Evolutionary conservation across 2,888 invertebrate species (phyloP), one percentile per base, ranked within the genome.

Genomic region (Ferrisia virgata): DNA sequence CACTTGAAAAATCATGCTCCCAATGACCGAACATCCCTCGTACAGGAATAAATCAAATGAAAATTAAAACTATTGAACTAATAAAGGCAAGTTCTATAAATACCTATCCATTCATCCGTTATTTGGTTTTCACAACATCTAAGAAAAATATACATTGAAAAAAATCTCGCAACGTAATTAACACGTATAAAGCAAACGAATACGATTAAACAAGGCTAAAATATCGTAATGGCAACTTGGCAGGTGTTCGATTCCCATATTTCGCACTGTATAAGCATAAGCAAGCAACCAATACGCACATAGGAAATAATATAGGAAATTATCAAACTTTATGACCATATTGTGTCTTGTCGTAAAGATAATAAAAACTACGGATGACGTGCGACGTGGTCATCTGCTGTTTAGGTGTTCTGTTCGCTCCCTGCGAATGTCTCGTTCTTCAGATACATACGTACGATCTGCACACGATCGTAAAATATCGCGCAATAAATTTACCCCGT

Each of bases 401-500:
- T 72, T 72, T 72, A 33, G 72, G 31, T 33, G n/a, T 2, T 53
- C 4, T n/a, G 2, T 18, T 31, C 72, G 72, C 6, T n/a, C 5
- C 15, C 22, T 5, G 39, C 11, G 39, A 5, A 25, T 28, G 18
- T 13, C 25, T 25, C 8, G 25, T 43, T 2, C 8, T 2, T 13
- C 58, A 25, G 39, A 39, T 8, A 39, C 11, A n/a, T n/a, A 18
- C 18, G 47, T 18, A 18, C 18, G n/a, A 6, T 36, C 4, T 47
- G 18, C 8, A 47, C 58, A 11, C 72, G 72, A n/a, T 72, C 72
- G 72, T 72, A 72, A 72, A 72, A 72, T 72, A 72, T 72, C 33
- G 33, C 72, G 33, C 33, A 72, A 72, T 72, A 72, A 72, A 72
- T 72, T 72, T 72, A n/a, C 72, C 33, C n/a, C 72, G 15, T 72